These are phyloP conservation scores for Sarcophaga peregrina DNA, from an alignment of 1,140 invertebrate genomes.

Conservation along the genomic window DNA sequence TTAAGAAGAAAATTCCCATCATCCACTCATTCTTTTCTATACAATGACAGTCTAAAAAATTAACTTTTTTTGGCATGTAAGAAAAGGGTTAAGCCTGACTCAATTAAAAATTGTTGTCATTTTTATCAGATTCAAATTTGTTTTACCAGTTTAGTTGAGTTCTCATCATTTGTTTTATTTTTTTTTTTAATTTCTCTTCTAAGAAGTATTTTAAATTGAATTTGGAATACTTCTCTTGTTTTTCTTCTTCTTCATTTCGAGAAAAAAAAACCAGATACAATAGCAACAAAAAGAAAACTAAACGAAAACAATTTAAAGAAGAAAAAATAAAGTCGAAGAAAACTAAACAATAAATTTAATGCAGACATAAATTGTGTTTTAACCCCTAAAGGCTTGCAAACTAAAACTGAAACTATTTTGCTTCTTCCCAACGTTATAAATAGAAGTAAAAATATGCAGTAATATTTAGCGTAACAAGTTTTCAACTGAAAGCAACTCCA, in stretches of 20 bases:
- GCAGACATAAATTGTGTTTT: constrained; percentile 1
- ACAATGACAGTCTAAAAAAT: too few relatives aligned
- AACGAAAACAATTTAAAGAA: neutral
- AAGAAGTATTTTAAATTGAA: neutral
- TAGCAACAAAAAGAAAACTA: neutral
- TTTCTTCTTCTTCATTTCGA: too few relatives aligned
- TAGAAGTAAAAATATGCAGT: neutral
- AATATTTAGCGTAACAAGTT: neutral
- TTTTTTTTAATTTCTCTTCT: neutral
- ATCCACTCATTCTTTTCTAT: too few relatives aligned
- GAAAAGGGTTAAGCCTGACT: too few relatives aligned
- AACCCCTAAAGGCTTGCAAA: neutral
- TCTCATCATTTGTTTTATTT: neutral
- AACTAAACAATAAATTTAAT: neutral
- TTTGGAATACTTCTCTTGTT: neutral
- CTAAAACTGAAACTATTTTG: neutral
- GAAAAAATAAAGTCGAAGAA: neutral
- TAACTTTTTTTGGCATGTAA: too few relatives aligned
- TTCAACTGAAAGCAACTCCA: neutral
- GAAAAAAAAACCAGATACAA: neutral
- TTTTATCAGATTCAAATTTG: too few relatives aligned
- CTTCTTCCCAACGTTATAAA: neutral
- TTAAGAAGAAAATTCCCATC: too few relatives aligned
- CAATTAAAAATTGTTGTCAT: too few relatives aligned
- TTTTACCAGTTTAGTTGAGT: too few relatives aligned